Base-by-base conservation (phyloP, 2,888 invertebrate genomes). In the Patella caerulea region DNA sequence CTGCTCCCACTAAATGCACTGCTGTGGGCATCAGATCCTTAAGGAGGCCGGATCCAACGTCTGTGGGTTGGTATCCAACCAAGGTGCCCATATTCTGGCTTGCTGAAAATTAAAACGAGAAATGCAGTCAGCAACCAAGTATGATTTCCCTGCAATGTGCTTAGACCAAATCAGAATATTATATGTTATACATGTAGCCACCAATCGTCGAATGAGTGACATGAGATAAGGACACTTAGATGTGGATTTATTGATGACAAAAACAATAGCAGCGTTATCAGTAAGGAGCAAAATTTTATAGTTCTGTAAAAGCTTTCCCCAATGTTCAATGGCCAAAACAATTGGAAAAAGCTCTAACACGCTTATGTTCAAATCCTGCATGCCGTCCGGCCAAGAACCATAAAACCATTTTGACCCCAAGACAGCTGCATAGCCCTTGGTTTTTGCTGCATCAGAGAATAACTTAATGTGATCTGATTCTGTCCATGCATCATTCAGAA, bases 351-450 rank as follows among this genome's bases (percentile, higher is more conserved):
- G 29, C 2, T 3, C 2, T 3, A 29, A 2, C 3, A 29, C 29
- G 3, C 2, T 52, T 11, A 74, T 74, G 45, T 29, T 65, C 65
- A 56, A 52, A 15, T 56, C 12, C 19, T 74, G 59, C 59, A 59
- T 11, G 2, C 9, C 59, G 4, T 5, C 14, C 19, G 55, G n/a
- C 56, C 55, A 74, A 14, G 54, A 19, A 12, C 74, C 56, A n/a
- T 24, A 74, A n/a, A 74, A 59, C 74, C 56, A 74, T 5, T 7
- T n/a, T 15, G 2, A 45, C 2, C 72, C 72, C 34, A 52, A 34
- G 15, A 74, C 74, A 19, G 74, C 74, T 17, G n/a, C 55, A 74
- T 55, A 74, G 24, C 74, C 74, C 3, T 12, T 5, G 56, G 55
- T 3, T 19, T 29, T n/a, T 9, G 74, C 53, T 14, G 74, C 55